A percentile compares a stretch with the other conserved stretches of the same genome.
These are phyloP conservation scores for Ascidia mentula DNA, from an alignment of 23 tunicate genomes.

Conservation along the genomic window DNA sequence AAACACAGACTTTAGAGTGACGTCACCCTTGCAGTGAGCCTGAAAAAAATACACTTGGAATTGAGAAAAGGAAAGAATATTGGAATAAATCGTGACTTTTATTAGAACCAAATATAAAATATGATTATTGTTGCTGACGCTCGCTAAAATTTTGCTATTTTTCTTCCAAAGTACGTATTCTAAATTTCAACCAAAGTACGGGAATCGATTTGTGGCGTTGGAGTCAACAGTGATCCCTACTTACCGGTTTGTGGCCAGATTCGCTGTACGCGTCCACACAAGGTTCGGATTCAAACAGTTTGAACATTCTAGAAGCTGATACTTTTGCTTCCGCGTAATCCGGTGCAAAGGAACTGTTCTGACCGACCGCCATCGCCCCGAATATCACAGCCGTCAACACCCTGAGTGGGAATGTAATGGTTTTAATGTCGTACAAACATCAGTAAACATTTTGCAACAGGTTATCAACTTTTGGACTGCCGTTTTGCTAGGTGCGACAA, in stretches of 20 bases:
- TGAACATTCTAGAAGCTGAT: conserved; percentile 77
- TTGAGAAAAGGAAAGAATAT: too few species aligned
- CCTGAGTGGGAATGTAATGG: conserved; percentile 20
- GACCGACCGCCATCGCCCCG: conserved; percentile 98
- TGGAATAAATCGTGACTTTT: too few species aligned
- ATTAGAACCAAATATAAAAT: too few species aligned
- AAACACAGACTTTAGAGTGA: conserved; percentile 40
- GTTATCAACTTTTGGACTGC: too few species aligned
- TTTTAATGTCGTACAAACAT: not conserved
- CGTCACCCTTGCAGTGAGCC: conserved; percentile 76
- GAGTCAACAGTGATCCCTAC: too few species aligned
- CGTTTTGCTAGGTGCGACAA: too few species aligned
- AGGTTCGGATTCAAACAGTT: conserved; percentile 57
- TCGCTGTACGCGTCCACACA: conserved; percentile 67
- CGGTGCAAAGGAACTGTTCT: conserved; percentile 90
- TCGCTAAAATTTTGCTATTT: too few species aligned
- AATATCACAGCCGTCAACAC: conserved; percentile 94
- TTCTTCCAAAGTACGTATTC: too few species aligned
- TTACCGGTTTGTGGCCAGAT: conserved; percentile 71
- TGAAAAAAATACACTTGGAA: not conserved
- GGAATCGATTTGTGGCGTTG: too few species aligned
- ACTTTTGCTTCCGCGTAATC: conserved; percentile 92
- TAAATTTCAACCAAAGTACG: too few species aligned
- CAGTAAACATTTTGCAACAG: too few species aligned
- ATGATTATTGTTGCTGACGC: too few species aligned